These are phyloP conservation scores for Noturus placidus DNA, from an alignment of 2,113 vertebrate genomes.

Conservation along the genomic window DNA sequence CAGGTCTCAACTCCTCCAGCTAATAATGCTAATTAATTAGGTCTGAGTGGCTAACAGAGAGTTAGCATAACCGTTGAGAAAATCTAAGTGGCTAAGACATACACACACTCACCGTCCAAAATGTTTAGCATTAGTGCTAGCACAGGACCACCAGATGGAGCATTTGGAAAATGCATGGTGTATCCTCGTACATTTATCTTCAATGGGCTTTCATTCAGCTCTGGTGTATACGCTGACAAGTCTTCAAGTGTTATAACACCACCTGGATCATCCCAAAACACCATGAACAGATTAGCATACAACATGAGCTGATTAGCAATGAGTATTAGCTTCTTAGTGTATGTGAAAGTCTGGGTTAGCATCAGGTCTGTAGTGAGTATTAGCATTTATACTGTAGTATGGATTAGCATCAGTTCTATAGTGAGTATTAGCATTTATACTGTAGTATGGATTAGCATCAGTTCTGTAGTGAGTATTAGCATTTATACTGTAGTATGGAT, in stretches of 20 bases:
- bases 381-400: no score
- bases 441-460: not conserved
- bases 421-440: not conserved
- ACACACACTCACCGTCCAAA: slow-evolving; percentile 79
- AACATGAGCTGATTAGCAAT: not conserved
- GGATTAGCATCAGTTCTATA: no score
- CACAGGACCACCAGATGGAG: slow-evolving; percentile 89
- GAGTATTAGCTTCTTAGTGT: not conserved
- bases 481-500: no score
- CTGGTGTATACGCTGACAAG: slow-evolving; percentile 76
- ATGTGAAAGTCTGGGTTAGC: not conserved
- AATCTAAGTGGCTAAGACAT: not conserved
- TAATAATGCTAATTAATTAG: slow-evolving; percentile 1
- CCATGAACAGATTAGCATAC: not conserved
- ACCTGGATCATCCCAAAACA: slow-evolving; percentile 67
- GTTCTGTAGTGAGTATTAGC: not conserved
- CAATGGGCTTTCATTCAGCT: slow-evolving; percentile 79
- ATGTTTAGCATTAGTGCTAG: slow-evolving; percentile 91
- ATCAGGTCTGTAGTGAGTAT: not conserved
- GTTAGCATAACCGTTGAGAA: not conserved
- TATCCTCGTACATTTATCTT: slow-evolving; percentile 77
- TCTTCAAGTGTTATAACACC: slow-evolving; percentile 86
- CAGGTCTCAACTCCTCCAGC: not conserved
- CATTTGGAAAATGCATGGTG: slow-evolving; percentile 80
- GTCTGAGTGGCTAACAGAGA: not conserved